These are phyloP conservation scores for Percina caprodes DNA, from an alignment of 2,113 vertebrate genomes.

Conservation along the genomic window DNA sequence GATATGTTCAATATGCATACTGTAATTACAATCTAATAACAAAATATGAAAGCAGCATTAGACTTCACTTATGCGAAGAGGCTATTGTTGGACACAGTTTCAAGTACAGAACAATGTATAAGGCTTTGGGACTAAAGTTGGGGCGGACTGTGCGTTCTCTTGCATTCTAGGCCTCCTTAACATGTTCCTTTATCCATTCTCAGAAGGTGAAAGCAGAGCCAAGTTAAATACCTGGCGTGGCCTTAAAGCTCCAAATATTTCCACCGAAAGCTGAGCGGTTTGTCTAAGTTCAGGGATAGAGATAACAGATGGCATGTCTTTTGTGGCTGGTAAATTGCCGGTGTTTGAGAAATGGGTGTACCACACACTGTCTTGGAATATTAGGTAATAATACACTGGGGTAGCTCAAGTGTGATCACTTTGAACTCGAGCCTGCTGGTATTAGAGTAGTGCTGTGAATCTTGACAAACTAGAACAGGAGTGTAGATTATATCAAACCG, in stretches of 20 bases:
- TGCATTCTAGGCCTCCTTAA: slow-evolving; percentile 39
- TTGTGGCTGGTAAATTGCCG: slow-evolving; percentile 49
- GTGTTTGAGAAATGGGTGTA: slow-evolving; percentile 38
- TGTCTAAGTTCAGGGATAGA: slow-evolving; percentile 63
- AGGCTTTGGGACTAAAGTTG: slow-evolving; percentile 16
- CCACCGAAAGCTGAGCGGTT: slow-evolving; percentile 57
- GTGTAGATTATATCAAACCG: background rate
- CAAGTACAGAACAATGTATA: slow-evolving; percentile 14
- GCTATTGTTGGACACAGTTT: slow-evolving; percentile 29
- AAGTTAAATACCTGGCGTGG: slow-evolving; percentile 75
- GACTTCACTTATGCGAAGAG: slow-evolving; percentile 18
- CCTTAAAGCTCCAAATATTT: slow-evolving; percentile 69
- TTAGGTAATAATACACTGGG: slow-evolving; percentile 38
- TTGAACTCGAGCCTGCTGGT: slow-evolving; percentile 5
- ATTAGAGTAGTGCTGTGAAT: background rate
- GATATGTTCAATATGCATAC: slow-evolving; percentile 44
- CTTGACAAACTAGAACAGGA: background rate
- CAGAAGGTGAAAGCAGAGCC: slow-evolving; percentile 56
- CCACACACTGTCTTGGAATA: slow-evolving; percentile 43
- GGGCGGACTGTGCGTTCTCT: background rate
- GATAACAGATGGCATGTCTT: slow-evolving; percentile 68
- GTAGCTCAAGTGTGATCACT: slow-evolving; percentile 27
- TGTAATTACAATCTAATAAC: slow-evolving; percentile 71
- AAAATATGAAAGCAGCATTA: slow-evolving; percentile 50
- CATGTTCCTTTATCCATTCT: slow-evolving; percentile 48